Conservation (phyloP, 2,113 vertebrate genomes). For the Rafetus swinhoei region DNA sequence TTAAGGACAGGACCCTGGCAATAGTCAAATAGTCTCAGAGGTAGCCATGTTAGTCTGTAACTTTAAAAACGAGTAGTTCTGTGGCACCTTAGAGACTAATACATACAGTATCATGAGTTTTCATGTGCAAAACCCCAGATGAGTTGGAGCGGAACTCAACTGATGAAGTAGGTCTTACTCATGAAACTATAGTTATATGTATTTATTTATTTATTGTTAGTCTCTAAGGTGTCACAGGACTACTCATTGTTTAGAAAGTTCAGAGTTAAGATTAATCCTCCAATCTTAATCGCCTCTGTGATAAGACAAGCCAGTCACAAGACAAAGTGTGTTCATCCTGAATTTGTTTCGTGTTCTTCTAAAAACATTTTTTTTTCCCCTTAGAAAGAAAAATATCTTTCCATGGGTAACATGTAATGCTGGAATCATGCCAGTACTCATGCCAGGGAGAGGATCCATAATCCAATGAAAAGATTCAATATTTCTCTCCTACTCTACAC, state of each 20-base stretch:
- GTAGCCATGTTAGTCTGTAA: too few species aligned
- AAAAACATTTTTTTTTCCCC: not conserved
- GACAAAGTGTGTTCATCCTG: not conserved
- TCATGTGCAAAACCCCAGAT: too few species aligned
- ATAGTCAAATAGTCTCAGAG: too few species aligned
- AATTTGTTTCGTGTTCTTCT: not conserved
- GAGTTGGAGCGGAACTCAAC: too few species aligned
- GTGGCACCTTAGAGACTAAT: too few species aligned
- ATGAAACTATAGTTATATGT: too few species aligned
- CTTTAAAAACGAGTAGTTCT: too few species aligned
- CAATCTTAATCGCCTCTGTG: accelerated
- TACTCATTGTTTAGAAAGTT: not conserved
- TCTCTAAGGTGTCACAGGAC: too few species aligned
- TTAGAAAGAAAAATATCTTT: not conserved
- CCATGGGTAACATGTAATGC: not conserved
- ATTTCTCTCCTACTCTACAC: not conserved
- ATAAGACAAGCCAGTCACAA: not conserved
- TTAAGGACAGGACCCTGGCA: not conserved
- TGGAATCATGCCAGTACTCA: not conserved
- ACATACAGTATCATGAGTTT: too few species aligned
- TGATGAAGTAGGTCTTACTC: not conserved
- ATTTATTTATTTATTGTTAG: too few species aligned
- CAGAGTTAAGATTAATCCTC: not conserved
- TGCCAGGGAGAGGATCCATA: not conserved
- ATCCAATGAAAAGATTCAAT: not conserved